phyloP scores from a whole-genome alignment of 1,140 invertebrate genomes.

The Nasonia giraulti region DNA sequence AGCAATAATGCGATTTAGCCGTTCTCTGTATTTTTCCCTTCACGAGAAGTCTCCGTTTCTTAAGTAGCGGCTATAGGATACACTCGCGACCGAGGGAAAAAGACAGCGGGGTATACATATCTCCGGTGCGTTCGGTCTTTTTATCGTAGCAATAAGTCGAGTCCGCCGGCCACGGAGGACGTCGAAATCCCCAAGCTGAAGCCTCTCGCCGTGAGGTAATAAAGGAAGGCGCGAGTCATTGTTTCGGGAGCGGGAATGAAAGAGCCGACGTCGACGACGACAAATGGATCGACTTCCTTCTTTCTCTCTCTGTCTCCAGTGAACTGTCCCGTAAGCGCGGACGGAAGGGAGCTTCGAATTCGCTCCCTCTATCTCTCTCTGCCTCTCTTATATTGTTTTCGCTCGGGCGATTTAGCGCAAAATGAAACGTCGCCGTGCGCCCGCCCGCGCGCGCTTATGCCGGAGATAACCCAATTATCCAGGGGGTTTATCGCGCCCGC shows the following conservation, averaged over 20 bases:
- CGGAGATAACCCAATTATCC: constrained; percentile 3
- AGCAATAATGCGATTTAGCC: neutral
- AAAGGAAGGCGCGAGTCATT: constrained; percentile 23
- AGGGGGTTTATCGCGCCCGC: neutral
- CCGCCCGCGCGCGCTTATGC: neutral
- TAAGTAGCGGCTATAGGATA: neutral
- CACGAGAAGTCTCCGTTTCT: neutral
- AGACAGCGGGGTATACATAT: neutral
- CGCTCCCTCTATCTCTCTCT: constrained; percentile 7
- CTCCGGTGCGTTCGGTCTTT: neutral
- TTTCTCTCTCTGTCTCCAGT: neutral
- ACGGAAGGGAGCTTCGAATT: neutral
- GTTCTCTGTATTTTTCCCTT: neutral
- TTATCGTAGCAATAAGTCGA: neutral
- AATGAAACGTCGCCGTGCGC: neutral
- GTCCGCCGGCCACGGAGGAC: neutral
- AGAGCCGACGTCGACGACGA: neutral
- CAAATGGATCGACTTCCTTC: constrained; percentile 29
- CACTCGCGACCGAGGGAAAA: neutral
- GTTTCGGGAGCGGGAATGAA: constrained; percentile 1
- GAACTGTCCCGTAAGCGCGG: neutral
- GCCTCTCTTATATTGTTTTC: neutral
- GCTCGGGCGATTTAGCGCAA: neutral
- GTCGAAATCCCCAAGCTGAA: constrained; percentile 3
- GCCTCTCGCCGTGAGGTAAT: neutral